A percentile compares a stretch with the other conserved stretches of the same genome.
Evolutionary conservation across 2,113 vertebrate species (phyloP).

Genomic region (Lepus americanus): DNA sequence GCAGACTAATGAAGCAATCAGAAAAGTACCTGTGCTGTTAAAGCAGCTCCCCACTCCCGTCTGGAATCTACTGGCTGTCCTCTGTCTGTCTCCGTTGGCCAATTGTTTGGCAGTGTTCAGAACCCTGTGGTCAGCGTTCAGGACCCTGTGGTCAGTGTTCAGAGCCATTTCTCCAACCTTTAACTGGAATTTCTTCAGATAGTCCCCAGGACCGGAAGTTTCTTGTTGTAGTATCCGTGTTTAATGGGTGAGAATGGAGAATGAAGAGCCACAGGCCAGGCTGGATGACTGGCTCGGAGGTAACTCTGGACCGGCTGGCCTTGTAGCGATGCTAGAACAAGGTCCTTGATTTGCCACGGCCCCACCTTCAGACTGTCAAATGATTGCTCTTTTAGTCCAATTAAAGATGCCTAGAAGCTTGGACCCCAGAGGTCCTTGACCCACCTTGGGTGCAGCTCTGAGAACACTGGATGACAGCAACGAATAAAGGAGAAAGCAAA

Average conservation of each 20-base stretch:
- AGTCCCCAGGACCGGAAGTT: neutral
- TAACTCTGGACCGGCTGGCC: neutral
- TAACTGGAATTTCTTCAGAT: neutral
- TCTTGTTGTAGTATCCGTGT: neutral
- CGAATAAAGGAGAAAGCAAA: neutral
- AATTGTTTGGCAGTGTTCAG: neutral
- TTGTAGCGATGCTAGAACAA: neutral
- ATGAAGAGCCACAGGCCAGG: fast-evolving
- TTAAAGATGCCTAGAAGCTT: neutral
- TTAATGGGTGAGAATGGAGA: too few species aligned
- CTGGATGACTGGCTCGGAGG: fast-evolving
- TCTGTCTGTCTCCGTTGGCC: too few species aligned
- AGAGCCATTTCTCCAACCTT: neutral
- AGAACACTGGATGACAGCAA: neutral
- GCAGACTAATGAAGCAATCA: neutral
- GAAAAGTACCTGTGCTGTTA: neutral
- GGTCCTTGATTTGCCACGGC: neutral
- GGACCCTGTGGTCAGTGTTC: neutral
- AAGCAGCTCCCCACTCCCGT: neutral
- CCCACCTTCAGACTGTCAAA: neutral
- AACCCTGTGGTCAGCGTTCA: neutral
- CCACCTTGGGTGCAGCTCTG: fast-evolving
- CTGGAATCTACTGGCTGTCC: too few species aligned
- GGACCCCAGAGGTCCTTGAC: neutral
- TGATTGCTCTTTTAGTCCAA: neutral